phyloP scores from a whole-genome alignment of 2,797 vertebrate species.

The Gorsachius magnificus region DNA sequence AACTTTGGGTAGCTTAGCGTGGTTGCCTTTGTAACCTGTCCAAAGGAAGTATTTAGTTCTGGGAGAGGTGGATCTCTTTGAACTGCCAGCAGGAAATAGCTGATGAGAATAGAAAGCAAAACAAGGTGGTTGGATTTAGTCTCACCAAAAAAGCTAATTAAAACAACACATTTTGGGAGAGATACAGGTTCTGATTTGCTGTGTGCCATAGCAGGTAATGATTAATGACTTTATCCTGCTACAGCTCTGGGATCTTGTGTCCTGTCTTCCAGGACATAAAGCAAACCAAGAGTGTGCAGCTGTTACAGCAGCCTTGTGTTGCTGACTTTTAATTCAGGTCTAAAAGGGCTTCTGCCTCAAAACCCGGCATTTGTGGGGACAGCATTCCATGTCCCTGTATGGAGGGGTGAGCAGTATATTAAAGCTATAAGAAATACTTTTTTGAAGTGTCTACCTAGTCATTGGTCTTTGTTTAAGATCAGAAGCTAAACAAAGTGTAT shows the following conservation, averaged over 20 bases:
- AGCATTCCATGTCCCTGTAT: background rate
- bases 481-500: background rate
- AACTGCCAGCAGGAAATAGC: background rate
- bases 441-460: background rate
- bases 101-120: background rate
- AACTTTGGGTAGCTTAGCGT: background rate
- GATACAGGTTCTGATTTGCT: background rate
- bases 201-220: background rate
- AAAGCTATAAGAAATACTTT: background rate
- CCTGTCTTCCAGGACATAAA: background rate
- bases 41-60: background rate
- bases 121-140: background rate
- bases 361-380: background rate
- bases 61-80: background rate
- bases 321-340: background rate
- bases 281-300: background rate
- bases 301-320: background rate
- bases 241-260: background rate
- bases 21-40: background rate
- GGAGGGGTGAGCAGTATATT: background rate
- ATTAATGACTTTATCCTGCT: background rate
- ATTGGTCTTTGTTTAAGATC: background rate
- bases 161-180: background rate
- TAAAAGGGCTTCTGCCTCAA: background rate
- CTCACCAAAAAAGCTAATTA: background rate